Evolutionary conservation across 2,888 invertebrate species (phyloP).

Genomic region (Steinernema carpocapsae): DNA sequence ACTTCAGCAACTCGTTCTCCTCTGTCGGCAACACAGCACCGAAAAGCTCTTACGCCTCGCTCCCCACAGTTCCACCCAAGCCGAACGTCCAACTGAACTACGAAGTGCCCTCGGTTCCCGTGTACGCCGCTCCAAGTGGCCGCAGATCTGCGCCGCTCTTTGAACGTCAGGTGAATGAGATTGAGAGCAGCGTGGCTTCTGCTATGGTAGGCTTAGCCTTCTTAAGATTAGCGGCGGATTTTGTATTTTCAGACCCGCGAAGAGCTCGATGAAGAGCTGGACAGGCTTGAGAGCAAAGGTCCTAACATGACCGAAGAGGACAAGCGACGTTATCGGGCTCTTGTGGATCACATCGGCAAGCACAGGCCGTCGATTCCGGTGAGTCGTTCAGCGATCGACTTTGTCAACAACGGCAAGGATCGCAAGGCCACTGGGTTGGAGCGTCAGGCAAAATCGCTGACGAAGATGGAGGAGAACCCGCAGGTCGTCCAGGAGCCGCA

Average conservation of each 20-base stretch:
- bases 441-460: slow-evolving; percentile 29
- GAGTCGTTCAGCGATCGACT: slow-evolving; percentile 22
- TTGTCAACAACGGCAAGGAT: slow-evolving; percentile 25
- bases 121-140: slow-evolving; percentile 37
- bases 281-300: slow-evolving; percentile 55
- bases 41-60: slow-evolving; percentile 22
- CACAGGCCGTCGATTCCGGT: slow-evolving; percentile 4
- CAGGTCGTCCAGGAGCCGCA: not conserved
- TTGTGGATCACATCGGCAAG: slow-evolving; percentile 37
- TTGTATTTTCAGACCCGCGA: slow-evolving; percentile 46
- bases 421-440: slow-evolving; percentile 8
- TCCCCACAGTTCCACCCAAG: slow-evolving; percentile 19
- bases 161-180: slow-evolving; percentile 33
- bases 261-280: slow-evolving; percentile 57
- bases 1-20: slow-evolving; percentile 33
- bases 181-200: slow-evolving; percentile 35
- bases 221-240: not conserved
- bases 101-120: not conserved
- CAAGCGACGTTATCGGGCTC: slow-evolving; percentile 38
- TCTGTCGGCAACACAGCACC: not conserved
- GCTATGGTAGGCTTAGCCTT: slow-evolving; percentile 27
- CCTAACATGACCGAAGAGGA: slow-evolving; percentile 51
- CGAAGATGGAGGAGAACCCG: slow-evolving; percentile 25
- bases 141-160: slow-evolving; percentile 49
- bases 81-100: not conserved